Base-by-base conservation (phyloP, 1,140 invertebrate genomes). In the Drosophila ercepeae region DNA sequence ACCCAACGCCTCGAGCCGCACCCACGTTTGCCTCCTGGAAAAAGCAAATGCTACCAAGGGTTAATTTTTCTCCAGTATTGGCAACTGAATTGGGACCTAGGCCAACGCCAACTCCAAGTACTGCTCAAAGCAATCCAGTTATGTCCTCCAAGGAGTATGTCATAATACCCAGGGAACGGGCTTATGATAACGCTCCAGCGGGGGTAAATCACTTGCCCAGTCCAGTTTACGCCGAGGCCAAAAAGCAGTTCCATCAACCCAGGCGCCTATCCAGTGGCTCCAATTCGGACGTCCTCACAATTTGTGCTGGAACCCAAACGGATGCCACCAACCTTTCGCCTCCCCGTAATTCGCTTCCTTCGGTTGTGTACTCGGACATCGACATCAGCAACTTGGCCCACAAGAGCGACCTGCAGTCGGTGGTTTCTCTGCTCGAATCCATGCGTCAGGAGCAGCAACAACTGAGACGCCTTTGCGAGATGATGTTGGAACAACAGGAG, bases 231-330 rank as follows among this genome's bases (percentile, higher is more conserved):
- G 54, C 34, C 0, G 54, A 64, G 2, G 13, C 61, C 39, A 67
- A 9, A 42, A 78, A 54, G 34, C 59, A 41, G 54, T 68, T 14
- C 4, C 58, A 25, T 14, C 44, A 41, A 3, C 4, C 11, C 1
- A 6, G 46, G 7, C 77, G 77, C 4, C n/a, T 42, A 27, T 27
- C 59, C 4, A 50, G 49, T 27, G 13, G 19, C 6, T 39, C 48
- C n/a, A 18, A 19, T 34, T 18, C 44, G 0, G 77, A 90, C 61
- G 81, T 90, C 0, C 75, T 90, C 3, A 90, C 89, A 0, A 90
- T 90, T 55, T 90, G 89, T 69, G 89, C 83, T 25, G 71, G 89
- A 18, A 90, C 89, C 14, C 89, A 90, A 65, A 90, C 89, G 7
- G 89, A 90, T 7, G 1, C 52, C 1, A 61, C 64, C 9, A 34